These are phyloP conservation scores for Deilephila elpenor DNA, from an alignment of 2,888 invertebrate species.

Conservation along the genomic window DNA sequence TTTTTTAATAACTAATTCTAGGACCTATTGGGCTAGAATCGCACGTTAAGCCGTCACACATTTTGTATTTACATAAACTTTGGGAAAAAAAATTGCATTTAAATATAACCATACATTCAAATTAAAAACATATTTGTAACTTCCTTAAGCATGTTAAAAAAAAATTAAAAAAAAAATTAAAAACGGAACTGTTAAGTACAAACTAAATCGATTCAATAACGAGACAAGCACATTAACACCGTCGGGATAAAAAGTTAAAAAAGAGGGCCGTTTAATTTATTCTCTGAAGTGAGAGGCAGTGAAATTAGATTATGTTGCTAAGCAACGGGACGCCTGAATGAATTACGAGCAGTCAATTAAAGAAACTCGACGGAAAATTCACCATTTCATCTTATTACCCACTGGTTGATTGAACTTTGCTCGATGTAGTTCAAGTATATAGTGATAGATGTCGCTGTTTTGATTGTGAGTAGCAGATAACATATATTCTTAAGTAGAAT, in stretches of 20 bases:
- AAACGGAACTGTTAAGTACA: neutral
- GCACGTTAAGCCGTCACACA: neutral
- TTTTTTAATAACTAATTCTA: too few relatives aligned
- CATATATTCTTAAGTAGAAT: too few relatives aligned
- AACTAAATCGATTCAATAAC: neutral
- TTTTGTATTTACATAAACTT: neutral
- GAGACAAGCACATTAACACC: constrained; percentile 8
- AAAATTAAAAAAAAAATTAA: too few relatives aligned
- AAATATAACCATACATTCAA: too few relatives aligned
- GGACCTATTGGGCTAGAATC: neutral
- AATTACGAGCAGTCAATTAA: constrained; percentile 16
- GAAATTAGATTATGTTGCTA: constrained; percentile 19
- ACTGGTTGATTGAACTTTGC: neutral
- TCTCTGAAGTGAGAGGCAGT: constrained; percentile 5
- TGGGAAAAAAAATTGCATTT: too few relatives aligned
- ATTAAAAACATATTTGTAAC: neutral
- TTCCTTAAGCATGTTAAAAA: too few relatives aligned
- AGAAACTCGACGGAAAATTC: constrained; percentile 3
- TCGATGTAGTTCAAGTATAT: neutral
- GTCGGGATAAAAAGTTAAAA: neutral
- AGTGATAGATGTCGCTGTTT: neutral
- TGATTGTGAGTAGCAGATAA: too few relatives aligned
- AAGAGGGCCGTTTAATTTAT: constrained; percentile 5
- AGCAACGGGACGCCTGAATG: constrained; percentile 6
- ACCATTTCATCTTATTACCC: neutral